Percentiles rank a stretch among this genome's conserved stretches.
Conservation (phyloP, 2,888 invertebrate species). For the Masnerella sp. region DNA sequence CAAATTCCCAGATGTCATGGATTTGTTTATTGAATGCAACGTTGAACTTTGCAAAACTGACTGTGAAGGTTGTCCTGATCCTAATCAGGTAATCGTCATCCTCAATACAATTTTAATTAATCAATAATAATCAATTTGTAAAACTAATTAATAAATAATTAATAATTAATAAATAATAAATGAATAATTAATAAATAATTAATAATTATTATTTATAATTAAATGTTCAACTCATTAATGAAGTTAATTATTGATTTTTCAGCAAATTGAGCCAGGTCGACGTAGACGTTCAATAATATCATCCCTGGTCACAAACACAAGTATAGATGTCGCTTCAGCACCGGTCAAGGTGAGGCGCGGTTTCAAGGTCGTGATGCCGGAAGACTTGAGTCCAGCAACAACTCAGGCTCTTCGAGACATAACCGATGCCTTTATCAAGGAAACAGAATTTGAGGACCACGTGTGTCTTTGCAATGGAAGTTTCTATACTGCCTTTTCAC, state of each 20-base stretch:
- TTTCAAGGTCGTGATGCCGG: constrained; percentile 84
- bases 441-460: constrained; percentile 69
- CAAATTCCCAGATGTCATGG: constrained; percentile 92
- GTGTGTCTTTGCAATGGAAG: constrained; percentile 83
- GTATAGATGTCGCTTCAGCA: constrained; percentile 25
- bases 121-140: too few relatives aligned
- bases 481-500: constrained; percentile 82
- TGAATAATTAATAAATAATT: neutral
- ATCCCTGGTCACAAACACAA: constrained; percentile 61
- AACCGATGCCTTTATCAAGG: constrained; percentile 57
- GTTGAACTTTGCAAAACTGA: constrained; percentile 89
- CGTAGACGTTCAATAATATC: constrained; percentile 72
- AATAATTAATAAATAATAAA: too few relatives aligned
- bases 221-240: too few relatives aligned
- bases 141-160: too few relatives aligned
- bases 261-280: constrained; percentile 79
- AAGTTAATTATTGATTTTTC: constrained; percentile 11
- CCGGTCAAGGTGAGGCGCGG: constrained; percentile 83
- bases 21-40: constrained; percentile 88
- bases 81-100: constrained; percentile 79
- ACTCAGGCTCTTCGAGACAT: constrained; percentile 67
- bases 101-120: constrained; percentile 2
- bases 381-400: constrained; percentile 80
- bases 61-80: constrained; percentile 85
- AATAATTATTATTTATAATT: too few relatives aligned